A percentile compares a stretch with the other conserved stretches of the same genome.
Evolutionary conservation across 1,140 invertebrate species (phyloP).

Genomic region (Whitmania pigra): DNA sequence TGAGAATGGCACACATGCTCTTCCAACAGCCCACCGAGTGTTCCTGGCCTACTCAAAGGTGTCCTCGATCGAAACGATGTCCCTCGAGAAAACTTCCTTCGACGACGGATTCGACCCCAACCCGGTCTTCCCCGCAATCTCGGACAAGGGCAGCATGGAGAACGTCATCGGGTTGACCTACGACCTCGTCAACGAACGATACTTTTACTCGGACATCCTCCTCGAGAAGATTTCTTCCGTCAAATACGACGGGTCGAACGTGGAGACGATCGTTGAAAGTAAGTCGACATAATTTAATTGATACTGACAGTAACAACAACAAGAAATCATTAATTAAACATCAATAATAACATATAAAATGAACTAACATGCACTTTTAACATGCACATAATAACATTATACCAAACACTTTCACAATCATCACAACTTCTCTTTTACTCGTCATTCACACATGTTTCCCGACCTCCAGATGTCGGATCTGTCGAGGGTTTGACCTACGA

Average conservation of each 20-base stretch:
- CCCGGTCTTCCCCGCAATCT: constrained; percentile 60
- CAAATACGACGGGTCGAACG: constrained; percentile 64
- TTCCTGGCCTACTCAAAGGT: constrained; percentile 83
- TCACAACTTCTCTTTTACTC: constrained; percentile 1
- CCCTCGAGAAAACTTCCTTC: constrained; percentile 47
- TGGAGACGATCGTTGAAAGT: constrained; percentile 57
- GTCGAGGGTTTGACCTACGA: constrained; percentile 73
- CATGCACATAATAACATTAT: too few species aligned
- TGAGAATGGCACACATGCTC: constrained; percentile 53
- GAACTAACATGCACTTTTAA: too few species aligned
- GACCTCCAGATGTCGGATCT: constrained; percentile 47
- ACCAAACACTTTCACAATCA: too few species aligned
- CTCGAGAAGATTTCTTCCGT: constrained; percentile 66
- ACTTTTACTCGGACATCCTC: constrained; percentile 80
- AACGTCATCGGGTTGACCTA: constrained; percentile 72
- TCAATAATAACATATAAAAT: too few species aligned
- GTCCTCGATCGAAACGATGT: constrained; percentile 72
- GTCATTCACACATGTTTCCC: background rate
- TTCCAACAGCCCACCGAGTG: constrained; percentile 47
- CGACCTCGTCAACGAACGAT: constrained; percentile 55
- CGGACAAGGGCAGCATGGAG: constrained; percentile 54
- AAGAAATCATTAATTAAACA: too few species aligned
- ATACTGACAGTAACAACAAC: too few species aligned
- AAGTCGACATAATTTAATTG: constrained; percentile 34
- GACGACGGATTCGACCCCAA: constrained; percentile 57